A percentile compares a stretch with the other conserved stretches of the same genome.
Conservation (phyloP, 2,797 vertebrate genomes). For the Hippoglossus hippoglossus region DNA sequence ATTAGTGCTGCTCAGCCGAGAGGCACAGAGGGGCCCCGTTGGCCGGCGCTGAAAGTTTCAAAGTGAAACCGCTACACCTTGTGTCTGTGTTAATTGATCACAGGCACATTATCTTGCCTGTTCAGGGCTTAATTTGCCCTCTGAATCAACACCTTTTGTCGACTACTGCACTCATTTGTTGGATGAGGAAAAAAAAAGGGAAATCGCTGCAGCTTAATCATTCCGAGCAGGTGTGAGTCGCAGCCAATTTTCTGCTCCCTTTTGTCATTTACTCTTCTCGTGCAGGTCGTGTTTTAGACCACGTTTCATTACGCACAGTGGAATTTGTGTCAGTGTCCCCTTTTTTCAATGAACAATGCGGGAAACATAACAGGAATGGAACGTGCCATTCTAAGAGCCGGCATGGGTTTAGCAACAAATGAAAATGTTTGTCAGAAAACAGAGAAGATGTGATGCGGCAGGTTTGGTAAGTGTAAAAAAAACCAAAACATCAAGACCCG, state of each 20-base stretch:
- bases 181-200: slow-evolving; percentile 70
- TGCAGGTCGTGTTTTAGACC: slow-evolving; percentile 48
- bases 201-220: slow-evolving; percentile 74
- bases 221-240: slow-evolving; percentile 74
- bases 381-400: neutral
- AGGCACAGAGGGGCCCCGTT: slow-evolving; percentile 77
- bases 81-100: slow-evolving; percentile 86
- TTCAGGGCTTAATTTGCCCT: slow-evolving; percentile 84
- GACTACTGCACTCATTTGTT: slow-evolving; percentile 77
- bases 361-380: slow-evolving; percentile 15
- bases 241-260: slow-evolving; percentile 68
- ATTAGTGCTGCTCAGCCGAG: slow-evolving; percentile 81
- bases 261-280: slow-evolving; percentile 65
- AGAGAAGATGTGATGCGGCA: neutral
- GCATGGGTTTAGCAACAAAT: slow-evolving; percentile 17
- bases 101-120: slow-evolving; percentile 83
- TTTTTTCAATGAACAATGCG: slow-evolving; percentile 28
- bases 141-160: slow-evolving; percentile 84
- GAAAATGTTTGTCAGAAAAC: slow-evolving; percentile 8
- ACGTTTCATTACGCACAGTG: slow-evolving; percentile 40
- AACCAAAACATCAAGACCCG: slow-evolving; percentile 21
- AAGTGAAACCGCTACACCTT: slow-evolving; percentile 82
- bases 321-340: slow-evolving; percentile 12
- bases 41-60: slow-evolving; percentile 79
- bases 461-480: neutral